phyloP scores from a whole-genome alignment of 2,797 vertebrate genomes.

The Siniperca undulata region DNA sequence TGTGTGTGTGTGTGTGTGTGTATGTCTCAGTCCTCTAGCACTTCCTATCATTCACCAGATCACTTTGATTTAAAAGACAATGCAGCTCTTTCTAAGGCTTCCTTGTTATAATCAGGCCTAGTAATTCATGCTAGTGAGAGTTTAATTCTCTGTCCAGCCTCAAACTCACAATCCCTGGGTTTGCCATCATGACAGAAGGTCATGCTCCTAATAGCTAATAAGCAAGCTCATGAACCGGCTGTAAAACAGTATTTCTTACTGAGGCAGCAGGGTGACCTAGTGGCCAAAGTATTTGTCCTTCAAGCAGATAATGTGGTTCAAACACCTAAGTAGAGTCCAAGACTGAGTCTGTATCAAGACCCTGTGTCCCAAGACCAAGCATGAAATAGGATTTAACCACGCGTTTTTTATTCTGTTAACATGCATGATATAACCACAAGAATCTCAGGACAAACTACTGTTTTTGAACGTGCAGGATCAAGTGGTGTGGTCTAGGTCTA shows the following conservation, averaged over 20 bases:
- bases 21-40: not conserved
- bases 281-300: conserved; percentile 4
- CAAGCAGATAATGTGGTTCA: conserved; percentile 9
- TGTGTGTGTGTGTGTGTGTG: not conserved
- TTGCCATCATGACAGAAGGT: conserved; percentile 3
- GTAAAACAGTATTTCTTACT: not conserved
- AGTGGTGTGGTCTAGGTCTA: not conserved
- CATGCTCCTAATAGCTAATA: not conserved
- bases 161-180: not conserved
- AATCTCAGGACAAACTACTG: not conserved
- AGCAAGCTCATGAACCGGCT: conserved; percentile 6
- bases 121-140: not conserved
- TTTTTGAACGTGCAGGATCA: not conserved
- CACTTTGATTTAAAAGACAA: not conserved
- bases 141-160: conserved; percentile 2
- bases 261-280: not conserved
- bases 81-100: not conserved
- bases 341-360: not conserved
- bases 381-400: not conserved
- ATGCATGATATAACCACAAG: not conserved
- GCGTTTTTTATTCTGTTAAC: not conserved
- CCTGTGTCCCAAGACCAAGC: not conserved
- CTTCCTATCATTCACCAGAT: conserved; percentile 9
- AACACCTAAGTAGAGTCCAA: not conserved
- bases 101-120: not conserved